Evolutionary conservation across 2,113 vertebrate species (phyloP).

Genomic region (Xiphophorus maculatus): DNA sequence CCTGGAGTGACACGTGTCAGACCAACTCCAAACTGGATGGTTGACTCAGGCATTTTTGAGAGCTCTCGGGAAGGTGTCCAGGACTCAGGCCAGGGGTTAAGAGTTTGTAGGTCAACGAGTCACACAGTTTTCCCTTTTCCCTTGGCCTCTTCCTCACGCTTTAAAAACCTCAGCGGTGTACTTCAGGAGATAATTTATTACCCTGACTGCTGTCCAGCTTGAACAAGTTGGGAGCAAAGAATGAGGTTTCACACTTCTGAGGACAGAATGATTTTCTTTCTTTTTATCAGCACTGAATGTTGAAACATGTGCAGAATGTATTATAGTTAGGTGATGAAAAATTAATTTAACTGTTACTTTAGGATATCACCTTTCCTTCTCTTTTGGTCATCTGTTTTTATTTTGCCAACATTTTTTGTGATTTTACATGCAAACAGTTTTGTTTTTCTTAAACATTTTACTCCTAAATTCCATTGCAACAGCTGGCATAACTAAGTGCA

Average conservation of each 20-base stretch:
- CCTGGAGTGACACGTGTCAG: slow-evolving; percentile 57
- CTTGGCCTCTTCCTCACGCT: slow-evolving; percentile 69
- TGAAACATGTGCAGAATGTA: neutral
- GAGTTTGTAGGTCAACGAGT: slow-evolving; percentile 79
- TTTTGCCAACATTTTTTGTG: neutral
- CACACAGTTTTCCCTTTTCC: slow-evolving; percentile 78
- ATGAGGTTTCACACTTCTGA: slow-evolving; percentile 50
- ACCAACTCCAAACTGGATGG: slow-evolving; percentile 59
- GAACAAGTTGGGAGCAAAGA: slow-evolving; percentile 45
- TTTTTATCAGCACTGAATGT: slow-evolving; percentile 9
- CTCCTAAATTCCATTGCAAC: slow-evolving; percentile 25
- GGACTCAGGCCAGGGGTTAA: slow-evolving; percentile 78
- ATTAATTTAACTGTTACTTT: neutral
- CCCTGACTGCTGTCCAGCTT: slow-evolving; percentile 51
- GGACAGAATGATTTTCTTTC: slow-evolving; percentile 27
- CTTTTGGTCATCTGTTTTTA: neutral
- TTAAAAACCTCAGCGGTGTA: slow-evolving; percentile 76
- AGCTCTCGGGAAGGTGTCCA: slow-evolving; percentile 69
- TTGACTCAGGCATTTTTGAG: slow-evolving; percentile 57
- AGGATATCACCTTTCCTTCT: neutral
- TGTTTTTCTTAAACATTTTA: slow-evolving; percentile 31
- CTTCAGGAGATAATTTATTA: slow-evolving; percentile 83
- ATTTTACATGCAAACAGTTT: neutral
- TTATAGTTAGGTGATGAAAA: neutral
- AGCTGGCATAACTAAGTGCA: slow-evolving; percentile 17